Base-by-base conservation (phyloP, 2,888 invertebrate species). In the Zygogramma bicolorata region DNA sequence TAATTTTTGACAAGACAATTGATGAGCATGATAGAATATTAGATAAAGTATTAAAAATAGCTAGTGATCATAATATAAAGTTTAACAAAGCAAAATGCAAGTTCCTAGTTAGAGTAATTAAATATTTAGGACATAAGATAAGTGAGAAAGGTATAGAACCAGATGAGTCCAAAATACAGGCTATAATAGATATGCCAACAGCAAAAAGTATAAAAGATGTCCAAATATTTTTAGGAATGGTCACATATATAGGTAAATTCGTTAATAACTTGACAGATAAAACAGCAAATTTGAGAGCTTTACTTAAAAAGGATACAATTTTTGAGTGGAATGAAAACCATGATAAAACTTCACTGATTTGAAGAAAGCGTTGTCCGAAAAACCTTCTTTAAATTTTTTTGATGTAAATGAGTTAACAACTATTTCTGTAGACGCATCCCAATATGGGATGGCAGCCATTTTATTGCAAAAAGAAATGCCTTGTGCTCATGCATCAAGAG, bases 401-500 rank as follows among this genome's bases (percentile, higher is more conserved):
- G 83, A 86, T 68, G 76, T 76, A 10, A 74, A 75, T 4, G 71
- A 77, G 67, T 63, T n/a, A n/a, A n/a, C n/a, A n/a, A n/a, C n/a
- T n/a, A 68, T 76, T 29, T 65, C 75, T 15, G 81, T 85, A 3
- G 85, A 87, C 77, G 80, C 84, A 0, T 82, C 82, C 2, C 74
- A 76, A 4, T 79, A 78, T 65, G 85, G 84, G 4, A 29, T 85
- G 15, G 85, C 84, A 1, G 82, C 80, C 1, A 82, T 80, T 0
- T 71, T 86, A 0, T 59, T 81, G 8, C 84, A 85, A 58, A 67
- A 80, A 46, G 73, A 78, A 34, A 67, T 74, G 61, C 77, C 81
- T 60, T 79, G 86, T 27, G 81, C 82, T 7, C 84, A 84, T 71
- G 83, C 82, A 0, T 85, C 83, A 1, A 77, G 81, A 73, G 77